These are phyloP conservation scores for Platyscapa corneri DNA, from an alignment of 1,140 invertebrate genomes.

Conservation along the genomic window DNA sequence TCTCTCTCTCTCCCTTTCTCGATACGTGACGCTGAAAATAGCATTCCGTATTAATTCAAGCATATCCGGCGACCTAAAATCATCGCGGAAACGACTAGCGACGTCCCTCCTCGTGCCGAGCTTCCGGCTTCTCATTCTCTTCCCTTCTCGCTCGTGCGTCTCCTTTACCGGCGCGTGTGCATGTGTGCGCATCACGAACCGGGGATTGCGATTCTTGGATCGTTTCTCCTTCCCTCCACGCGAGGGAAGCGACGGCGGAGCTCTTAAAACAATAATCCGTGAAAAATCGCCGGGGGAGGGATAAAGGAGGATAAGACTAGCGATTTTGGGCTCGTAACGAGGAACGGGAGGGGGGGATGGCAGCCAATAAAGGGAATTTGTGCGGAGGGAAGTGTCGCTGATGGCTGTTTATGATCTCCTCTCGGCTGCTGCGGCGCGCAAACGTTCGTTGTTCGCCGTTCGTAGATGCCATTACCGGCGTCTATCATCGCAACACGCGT, in stretches of 20 bases:
- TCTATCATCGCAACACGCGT: slow-evolving; percentile 31
- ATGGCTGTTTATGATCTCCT: slow-evolving; percentile 58
- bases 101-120: slow-evolving; percentile 1
- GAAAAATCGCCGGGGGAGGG: slow-evolving; percentile 58
- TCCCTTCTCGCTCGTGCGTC: background rate
- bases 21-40: slow-evolving; percentile 46
- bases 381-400: slow-evolving; percentile 53
- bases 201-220: slow-evolving; percentile 54
- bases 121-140: slow-evolving; percentile 49
- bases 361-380: slow-evolving; percentile 63
- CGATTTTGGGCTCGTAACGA: slow-evolving; percentile 62
- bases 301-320: slow-evolving; percentile 48
- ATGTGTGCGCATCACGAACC: slow-evolving; percentile 54
- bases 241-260: slow-evolving; percentile 10
- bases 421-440: background rate
- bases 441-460: background rate
- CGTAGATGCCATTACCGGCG: no score
- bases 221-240: slow-evolving; percentile 35
- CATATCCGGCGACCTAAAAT: slow-evolving; percentile 51
- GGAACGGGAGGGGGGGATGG: no score
- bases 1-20: slow-evolving; percentile 31
- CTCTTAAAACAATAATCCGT: slow-evolving; percentile 67
- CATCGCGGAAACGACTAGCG: slow-evolving; percentile 41
- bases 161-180: slow-evolving; percentile 19
- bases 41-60: slow-evolving; percentile 51